Evolutionary conservation across 2,113 vertebrate genomes (phyloP).

Genomic region (Galeopterus variegatus): DNA sequence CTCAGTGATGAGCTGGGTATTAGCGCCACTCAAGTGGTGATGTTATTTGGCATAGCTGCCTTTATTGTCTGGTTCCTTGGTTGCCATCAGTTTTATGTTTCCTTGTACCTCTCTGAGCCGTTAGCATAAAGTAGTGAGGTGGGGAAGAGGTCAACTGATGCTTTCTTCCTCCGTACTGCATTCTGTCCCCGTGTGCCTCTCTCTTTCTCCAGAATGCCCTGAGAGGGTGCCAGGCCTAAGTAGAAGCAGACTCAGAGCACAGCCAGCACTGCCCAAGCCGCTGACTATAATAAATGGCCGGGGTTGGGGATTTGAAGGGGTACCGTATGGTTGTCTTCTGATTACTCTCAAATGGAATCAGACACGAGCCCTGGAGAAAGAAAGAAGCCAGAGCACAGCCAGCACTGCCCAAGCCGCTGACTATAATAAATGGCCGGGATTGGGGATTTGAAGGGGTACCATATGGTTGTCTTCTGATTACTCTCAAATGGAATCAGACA

Average conservation of each 20-base stretch:
- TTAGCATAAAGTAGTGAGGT: not conserved
- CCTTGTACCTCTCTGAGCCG: not conserved
- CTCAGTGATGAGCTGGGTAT: no score
- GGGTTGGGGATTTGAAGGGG: not conserved
- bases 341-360: slow-evolving; percentile 33
- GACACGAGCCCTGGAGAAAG: not conserved
- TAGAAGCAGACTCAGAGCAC: not conserved
- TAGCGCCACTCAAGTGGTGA: not conserved
- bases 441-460: not conserved
- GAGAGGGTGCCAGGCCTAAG: not conserved
- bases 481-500: slow-evolving; percentile 43
- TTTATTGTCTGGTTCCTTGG: not conserved
- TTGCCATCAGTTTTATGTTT: not conserved
- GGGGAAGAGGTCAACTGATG: not conserved
- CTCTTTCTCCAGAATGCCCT: not conserved
- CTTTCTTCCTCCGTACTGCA: not conserved
- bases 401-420: not conserved
- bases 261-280: not conserved
- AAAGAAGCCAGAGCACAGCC: not conserved
- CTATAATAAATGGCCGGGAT: not conserved
- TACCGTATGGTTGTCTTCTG: slow-evolving; percentile 57
- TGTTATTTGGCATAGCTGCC: not conserved
- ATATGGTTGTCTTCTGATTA: slow-evolving; percentile 56
- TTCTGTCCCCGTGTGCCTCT: not conserved
- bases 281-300: not conserved